phyloP scores from a whole-genome alignment of 2,113 vertebrate species.

The Heterotis niloticus region DNA sequence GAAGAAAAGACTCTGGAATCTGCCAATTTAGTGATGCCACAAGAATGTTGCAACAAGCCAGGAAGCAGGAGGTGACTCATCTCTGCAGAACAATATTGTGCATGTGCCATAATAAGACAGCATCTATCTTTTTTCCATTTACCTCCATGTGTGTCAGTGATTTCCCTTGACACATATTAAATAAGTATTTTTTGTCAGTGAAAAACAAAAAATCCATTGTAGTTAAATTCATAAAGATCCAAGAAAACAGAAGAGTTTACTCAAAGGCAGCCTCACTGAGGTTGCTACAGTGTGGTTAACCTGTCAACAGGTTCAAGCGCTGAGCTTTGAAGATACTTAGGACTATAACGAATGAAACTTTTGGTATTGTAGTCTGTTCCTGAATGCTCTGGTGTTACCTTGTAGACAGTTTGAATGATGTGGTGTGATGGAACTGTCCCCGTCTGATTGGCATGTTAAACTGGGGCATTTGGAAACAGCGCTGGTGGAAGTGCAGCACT shows the following conservation, averaged over 20 bases:
- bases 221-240: slow-evolving; percentile 36
- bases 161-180: slow-evolving; percentile 36
- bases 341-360: no score
- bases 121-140: neutral
- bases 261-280: neutral
- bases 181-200: slow-evolving; percentile 15
- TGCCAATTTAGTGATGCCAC: neutral
- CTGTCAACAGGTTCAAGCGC: neutral
- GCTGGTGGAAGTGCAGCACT: neutral
- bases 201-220: slow-evolving; percentile 6
- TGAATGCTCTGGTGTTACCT: no score
- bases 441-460: no score
- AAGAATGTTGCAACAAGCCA: neutral
- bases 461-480: neutral
- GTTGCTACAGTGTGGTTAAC: neutral
- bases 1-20: neutral
- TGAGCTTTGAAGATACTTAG: neutral
- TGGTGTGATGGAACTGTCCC: no score
- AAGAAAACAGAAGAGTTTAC: neutral
- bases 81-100: no score
- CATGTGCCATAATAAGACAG: neutral
- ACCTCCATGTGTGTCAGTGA: neutral
- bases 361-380: no score
- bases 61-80: neutral
- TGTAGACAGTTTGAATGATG: no score